Evolutionary conservation across 2,113 vertebrate genomes (phyloP).

Genomic region (Calidris pygmaea): DNA sequence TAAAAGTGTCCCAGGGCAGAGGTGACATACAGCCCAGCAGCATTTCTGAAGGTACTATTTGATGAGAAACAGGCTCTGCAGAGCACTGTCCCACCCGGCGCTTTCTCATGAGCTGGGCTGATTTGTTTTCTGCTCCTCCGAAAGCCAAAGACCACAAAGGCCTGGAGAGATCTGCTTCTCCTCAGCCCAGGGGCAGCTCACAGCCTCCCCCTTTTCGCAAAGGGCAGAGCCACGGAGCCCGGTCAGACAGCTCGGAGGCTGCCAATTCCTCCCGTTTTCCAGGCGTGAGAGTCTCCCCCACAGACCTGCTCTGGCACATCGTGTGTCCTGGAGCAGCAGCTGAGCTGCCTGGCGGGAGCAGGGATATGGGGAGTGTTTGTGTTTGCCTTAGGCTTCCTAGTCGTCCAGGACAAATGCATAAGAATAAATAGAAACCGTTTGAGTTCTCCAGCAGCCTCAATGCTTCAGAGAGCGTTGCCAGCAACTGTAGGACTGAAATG

Average conservation of each 20-base stretch:
- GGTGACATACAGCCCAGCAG: background rate
- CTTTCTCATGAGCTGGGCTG: background rate
- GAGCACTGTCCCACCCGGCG: background rate
- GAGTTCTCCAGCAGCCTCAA: background rate
- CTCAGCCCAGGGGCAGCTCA: constrained; percentile 4
- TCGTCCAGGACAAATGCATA: background rate
- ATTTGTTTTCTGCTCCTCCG: background rate
- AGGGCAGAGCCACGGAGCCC: background rate
- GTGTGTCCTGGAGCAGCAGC: background rate
- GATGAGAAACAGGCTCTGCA: background rate
- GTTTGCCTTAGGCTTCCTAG: background rate
- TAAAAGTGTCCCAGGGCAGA: background rate
- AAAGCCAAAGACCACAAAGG: constrained; percentile 12
- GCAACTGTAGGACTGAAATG: background rate
- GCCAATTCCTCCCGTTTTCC: background rate
- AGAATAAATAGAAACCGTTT: background rate
- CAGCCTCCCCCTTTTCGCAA: background rate
- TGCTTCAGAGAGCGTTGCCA: background rate
- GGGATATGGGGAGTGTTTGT: background rate
- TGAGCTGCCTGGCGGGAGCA: background rate
- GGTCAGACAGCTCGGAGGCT: rapidly evolving
- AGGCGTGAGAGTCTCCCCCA: background rate
- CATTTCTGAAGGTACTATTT: background rate
- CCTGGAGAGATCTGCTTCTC: constrained; percentile 16
- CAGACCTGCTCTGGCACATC: background rate